phyloP scores from a whole-genome alignment of 2,797 vertebrate genomes.

The Glossophaga mutica region DNA sequence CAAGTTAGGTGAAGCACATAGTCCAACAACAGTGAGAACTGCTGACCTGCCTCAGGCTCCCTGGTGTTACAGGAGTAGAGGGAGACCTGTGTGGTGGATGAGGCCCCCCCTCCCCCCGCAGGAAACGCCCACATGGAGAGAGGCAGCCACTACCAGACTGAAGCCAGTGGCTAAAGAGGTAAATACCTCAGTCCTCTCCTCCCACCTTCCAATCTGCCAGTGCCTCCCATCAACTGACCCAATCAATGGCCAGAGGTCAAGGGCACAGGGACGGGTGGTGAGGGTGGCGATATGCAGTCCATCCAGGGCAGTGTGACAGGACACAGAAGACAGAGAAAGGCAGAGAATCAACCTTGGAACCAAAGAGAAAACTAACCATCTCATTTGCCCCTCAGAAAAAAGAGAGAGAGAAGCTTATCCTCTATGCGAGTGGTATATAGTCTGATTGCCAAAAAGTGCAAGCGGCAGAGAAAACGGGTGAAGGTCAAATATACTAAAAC shows the following conservation, averaged over 20 bases:
- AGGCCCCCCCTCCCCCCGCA: no score
- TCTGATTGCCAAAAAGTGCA: background rate
- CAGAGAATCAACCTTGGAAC: background rate
- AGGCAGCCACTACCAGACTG: background rate
- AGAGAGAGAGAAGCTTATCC: background rate
- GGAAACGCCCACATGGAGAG: background rate
- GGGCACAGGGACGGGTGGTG: background rate
- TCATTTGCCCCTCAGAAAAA: background rate
- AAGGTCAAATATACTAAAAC: background rate
- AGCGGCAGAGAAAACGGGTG: background rate
- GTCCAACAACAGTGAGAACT: background rate
- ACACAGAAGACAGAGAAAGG: background rate
- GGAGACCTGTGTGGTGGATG: accelerated
- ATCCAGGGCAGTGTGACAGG: background rate
- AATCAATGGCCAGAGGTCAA: background rate
- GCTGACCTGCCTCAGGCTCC: background rate
- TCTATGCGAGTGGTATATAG: background rate
- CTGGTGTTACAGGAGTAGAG: background rate
- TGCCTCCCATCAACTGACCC: background rate
- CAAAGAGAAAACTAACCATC: background rate
- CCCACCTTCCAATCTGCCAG: background rate
- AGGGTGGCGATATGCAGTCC: background rate
- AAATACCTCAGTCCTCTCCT: background rate
- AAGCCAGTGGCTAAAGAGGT: background rate
- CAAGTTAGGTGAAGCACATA: background rate